Conservation (phyloP, 2,113 vertebrate genomes). For the Eurystomus gularis region DNA sequence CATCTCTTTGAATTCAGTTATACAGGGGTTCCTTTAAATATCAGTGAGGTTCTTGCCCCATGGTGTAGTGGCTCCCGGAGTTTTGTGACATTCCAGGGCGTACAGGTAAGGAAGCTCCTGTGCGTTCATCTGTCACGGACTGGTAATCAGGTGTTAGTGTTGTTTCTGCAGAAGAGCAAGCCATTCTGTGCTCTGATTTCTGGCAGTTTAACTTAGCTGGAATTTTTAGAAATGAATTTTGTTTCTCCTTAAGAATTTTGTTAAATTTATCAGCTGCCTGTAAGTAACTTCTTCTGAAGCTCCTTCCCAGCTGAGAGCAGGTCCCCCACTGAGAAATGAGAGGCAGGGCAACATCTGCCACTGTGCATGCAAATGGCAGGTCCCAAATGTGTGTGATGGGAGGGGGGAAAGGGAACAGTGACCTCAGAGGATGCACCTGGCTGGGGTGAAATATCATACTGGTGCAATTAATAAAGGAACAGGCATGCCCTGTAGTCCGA, state of each 20-base stretch:
- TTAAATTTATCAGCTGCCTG: neutral
- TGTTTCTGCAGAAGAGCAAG: neutral
- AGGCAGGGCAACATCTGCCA: neutral
- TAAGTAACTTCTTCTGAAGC: neutral
- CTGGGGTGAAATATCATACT: neutral
- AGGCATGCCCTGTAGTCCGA: neutral
- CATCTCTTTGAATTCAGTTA: neutral
- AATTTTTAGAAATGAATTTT: neutral
- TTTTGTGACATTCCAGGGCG: neutral
- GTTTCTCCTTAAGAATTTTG: neutral
- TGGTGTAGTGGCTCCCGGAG: accelerated
- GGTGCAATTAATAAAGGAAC: neutral
- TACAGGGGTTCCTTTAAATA: slow-evolving; percentile 38
- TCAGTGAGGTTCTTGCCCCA: neutral
- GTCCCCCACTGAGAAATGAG: neutral
- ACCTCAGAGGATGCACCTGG: neutral
- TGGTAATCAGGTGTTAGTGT: neutral
- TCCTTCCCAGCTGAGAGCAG: neutral
- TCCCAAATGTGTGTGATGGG: neutral
- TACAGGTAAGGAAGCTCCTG: neutral
- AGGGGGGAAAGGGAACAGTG: neutral
- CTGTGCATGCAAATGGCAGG: neutral
- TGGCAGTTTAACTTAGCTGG: neutral
- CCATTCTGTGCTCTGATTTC: neutral
- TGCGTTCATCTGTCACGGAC: accelerated